Evolutionary conservation across 2,888 invertebrate genomes (phyloP), one percentile per base, ranked within the genome.

Genomic region (Amphipyra berbera): DNA sequence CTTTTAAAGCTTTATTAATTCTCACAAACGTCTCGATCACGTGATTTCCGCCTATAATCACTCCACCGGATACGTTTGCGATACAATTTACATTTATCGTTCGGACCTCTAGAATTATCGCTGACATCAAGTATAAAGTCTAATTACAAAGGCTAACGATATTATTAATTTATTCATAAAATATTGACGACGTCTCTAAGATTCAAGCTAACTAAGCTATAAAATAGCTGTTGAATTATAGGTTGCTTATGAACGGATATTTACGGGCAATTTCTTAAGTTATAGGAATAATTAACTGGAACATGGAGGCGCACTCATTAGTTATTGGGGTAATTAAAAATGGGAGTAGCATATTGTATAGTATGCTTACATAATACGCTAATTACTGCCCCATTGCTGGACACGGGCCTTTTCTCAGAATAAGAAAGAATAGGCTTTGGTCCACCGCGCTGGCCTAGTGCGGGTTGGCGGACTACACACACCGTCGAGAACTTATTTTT

Each of bases 81-180:
- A 59, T 59, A 75, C 42, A 40, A 64, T 71, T 59, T 56, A 53
- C 15, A 58, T 74, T 74, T 57, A 71, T 71, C 57, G 49, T n/a
- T 45, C 7, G 12, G 40, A 33, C 7, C 21, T 41, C 33, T 63
- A 45, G 75, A 74, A 62, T 70, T 71, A 71, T 71, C 75, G 33
- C 33, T 6, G n/a, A 54, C 47, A 74, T 71, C 70, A 52, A 14
- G 44, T 50, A 58, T 74, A 71, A 52, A 58, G 9, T 71, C 46
- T 72, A 70, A 70, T 75, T 60, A 75, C 71, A 45, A 55, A 37
- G 35, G 59, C 15, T 59, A 72, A 59, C 66, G 76, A 71, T 60
- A 60, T 75, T 71, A 56, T 63, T 59, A 75, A 71, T 71, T 70
- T 64, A 71, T 72, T 71, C 65, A 72, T 64, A 70, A 49, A 59